Conservation (phyloP, 2,888 invertebrate species). For the Eupithecia exiguata region DNA sequence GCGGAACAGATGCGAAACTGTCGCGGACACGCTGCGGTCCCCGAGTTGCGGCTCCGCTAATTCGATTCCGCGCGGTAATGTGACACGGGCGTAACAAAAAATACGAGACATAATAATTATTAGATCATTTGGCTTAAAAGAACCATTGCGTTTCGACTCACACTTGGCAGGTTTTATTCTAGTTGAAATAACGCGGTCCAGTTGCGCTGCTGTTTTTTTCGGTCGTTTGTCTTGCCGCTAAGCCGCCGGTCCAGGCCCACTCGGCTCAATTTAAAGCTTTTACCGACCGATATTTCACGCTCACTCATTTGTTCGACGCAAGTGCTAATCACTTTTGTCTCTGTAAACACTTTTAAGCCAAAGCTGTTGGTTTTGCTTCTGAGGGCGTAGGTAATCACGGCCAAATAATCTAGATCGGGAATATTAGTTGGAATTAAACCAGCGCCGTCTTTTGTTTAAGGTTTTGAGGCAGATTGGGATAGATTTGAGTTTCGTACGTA, state of each 20-base stretch:
- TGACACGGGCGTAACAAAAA: too few relatives aligned
- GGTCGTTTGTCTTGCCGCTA: constrained; percentile 59
- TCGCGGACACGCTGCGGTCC: too few relatives aligned
- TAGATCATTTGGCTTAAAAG: background rate
- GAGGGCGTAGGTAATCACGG: background rate
- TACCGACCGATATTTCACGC: constrained; percentile 58
- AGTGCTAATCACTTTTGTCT: constrained; percentile 42
- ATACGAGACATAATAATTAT: too few relatives aligned
- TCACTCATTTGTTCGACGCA: constrained; percentile 45
- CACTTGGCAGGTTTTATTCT: constrained; percentile 5
- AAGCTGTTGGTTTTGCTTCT: constrained; percentile 4
- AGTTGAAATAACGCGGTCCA: constrained; percentile 19
- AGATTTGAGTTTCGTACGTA: too few relatives aligned
- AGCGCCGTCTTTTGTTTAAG: background rate
- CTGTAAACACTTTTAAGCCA: constrained; percentile 14
- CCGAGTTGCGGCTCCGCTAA: too few relatives aligned
- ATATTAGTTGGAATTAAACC: background rate
- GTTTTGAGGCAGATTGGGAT: background rate
- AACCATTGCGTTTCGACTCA: background rate
- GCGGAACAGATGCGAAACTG: too few relatives aligned
- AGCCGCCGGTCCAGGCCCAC: constrained; percentile 54
- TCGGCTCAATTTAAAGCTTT: constrained; percentile 59
- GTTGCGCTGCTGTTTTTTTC: constrained; percentile 50
- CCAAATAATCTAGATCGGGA: background rate
- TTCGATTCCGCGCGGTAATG: too few relatives aligned